Base-by-base conservation (phyloP, 2,113 vertebrate genomes). In the Formicarius rufipectus region DNA sequence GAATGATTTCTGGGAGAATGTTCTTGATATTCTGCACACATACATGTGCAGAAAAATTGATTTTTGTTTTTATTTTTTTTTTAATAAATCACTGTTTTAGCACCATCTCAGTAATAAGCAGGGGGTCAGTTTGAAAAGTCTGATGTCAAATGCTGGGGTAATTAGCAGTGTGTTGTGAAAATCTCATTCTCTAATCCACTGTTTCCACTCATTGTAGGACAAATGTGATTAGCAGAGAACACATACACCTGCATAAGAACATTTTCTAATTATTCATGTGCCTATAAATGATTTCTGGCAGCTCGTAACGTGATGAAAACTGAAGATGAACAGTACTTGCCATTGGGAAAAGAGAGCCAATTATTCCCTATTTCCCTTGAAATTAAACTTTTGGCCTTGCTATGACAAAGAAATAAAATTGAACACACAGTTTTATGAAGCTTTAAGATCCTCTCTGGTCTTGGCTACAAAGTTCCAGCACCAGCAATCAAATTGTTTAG, bases 261-360 rank as follows among this genome's bases (percentile, higher is more conserved):
- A 50, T 71, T 60, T 84, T 55, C 87, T 85, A 79, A 95, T 91
- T 91, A 92, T 84, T 84, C 86, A 18, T 5, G 24, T 53, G 47
- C 27, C 31, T 80, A 52, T 77, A 90, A 96, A 89, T 71, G 95
- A 81, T 68, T 44, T 75, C 86, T 77, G 72, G 75, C 72, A 86
- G 84, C 47, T 84, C 14, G 1, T 27, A 67, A 15, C 21, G 17
- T 0, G 3, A 21, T 59, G 47, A 71, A 77, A 90, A 90, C 52
- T 56, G 83, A 53, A 80, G 63, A 85, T 59, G 68, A 84, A 35
- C 59, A 60, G 42, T 19, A 27, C 27, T 19, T 42, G 73, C 44
- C 33, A 40, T 7, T 78, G 77, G 44, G 60, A 87, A 67, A 91
- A 84, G 12, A 53, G 56, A 8, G 30, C n/a, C 60, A 82, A 91